A percentile compares a stretch with the other conserved stretches of the same genome.
These are phyloP conservation scores for Stegana nigrithorax DNA, from an alignment of 2,888 invertebrate species.

Conservation along the genomic window DNA sequence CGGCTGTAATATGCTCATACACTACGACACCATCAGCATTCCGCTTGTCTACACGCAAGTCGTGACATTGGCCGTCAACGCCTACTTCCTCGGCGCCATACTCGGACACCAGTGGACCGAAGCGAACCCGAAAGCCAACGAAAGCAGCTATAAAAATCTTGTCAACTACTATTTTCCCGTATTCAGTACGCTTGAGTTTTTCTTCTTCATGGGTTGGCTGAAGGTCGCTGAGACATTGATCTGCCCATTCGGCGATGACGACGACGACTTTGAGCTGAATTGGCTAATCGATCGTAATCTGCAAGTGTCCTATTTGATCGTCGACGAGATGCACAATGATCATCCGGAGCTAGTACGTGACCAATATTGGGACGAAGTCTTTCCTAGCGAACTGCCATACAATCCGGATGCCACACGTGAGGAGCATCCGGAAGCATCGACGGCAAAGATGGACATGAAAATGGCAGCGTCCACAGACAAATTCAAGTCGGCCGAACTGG, in stretches of 20 bases:
- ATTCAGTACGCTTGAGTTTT: constrained; percentile 88
- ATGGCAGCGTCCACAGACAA: too few relatives aligned
- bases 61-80: constrained; percentile 89
- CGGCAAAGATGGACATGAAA: constrained; percentile 76
- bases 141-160: constrained; percentile 68
- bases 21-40: constrained; percentile 80
- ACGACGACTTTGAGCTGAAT: constrained; percentile 82
- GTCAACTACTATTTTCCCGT: constrained; percentile 89
- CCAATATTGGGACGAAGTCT: constrained; percentile 91
- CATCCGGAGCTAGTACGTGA: constrained; percentile 87
- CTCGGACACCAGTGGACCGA: constrained; percentile 90
- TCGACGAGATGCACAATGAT: constrained; percentile 93
- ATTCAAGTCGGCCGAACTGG: not conserved
- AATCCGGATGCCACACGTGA: constrained; percentile 79
- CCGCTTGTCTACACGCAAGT: constrained; percentile 88
- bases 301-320: constrained; percentile 89
- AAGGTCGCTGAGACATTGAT: constrained; percentile 91
- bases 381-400: constrained; percentile 85
- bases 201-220: constrained; percentile 89
- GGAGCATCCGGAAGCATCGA: constrained; percentile 86
- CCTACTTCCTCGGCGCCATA: constrained; percentile 87
- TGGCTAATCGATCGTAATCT: constrained; percentile 70
- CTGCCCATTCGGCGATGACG: constrained; percentile 91
- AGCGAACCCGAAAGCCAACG: constrained; percentile 65
- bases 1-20: constrained; percentile 78